Evolutionary conservation across 2,113 vertebrate genomes (phyloP).

Genomic region (Nesoenas mayeri): DNA sequence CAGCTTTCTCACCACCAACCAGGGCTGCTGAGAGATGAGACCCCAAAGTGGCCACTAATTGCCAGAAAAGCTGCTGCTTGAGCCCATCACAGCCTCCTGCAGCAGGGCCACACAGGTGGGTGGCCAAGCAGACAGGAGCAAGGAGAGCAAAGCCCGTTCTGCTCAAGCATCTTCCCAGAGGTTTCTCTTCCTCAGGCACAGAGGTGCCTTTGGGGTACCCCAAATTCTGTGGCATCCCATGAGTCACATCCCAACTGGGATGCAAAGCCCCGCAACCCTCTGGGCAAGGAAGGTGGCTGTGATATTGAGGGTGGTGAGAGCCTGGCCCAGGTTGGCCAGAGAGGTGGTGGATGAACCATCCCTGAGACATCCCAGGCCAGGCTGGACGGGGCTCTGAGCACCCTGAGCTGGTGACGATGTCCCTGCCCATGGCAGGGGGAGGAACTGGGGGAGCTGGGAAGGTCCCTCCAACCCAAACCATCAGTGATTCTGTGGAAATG

Average conservation of each 20-base stretch:
- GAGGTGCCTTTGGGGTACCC: not conserved
- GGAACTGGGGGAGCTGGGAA: too few relatives aligned
- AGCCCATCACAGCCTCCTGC: not conserved
- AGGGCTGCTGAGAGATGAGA: not conserved
- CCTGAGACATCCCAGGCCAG: too few relatives aligned
- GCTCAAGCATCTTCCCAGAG: not conserved
- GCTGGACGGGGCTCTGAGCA: too few relatives aligned
- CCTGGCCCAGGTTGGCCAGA: too few relatives aligned
- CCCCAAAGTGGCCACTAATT: fast-evolving
- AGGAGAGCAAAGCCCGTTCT: not conserved
- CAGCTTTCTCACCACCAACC: not conserved
- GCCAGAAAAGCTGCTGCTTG: not conserved
- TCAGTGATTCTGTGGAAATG: too few relatives aligned
- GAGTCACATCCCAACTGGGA: too few relatives aligned
- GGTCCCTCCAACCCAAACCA: too few relatives aligned
- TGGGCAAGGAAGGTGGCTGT: not conserved
- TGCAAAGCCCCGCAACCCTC: not conserved
- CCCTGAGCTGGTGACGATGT: too few relatives aligned
- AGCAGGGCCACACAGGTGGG: fast-evolving
- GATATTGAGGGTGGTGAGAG: not conserved
- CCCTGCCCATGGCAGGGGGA: too few relatives aligned
- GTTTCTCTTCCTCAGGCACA: fast-evolving
- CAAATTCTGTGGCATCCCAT: too few relatives aligned
- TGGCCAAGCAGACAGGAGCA: not conserved
- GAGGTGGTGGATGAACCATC: too few relatives aligned